Conservation (phyloP, 2,888 invertebrate species). For the Chloromyia formosa region DNA sequence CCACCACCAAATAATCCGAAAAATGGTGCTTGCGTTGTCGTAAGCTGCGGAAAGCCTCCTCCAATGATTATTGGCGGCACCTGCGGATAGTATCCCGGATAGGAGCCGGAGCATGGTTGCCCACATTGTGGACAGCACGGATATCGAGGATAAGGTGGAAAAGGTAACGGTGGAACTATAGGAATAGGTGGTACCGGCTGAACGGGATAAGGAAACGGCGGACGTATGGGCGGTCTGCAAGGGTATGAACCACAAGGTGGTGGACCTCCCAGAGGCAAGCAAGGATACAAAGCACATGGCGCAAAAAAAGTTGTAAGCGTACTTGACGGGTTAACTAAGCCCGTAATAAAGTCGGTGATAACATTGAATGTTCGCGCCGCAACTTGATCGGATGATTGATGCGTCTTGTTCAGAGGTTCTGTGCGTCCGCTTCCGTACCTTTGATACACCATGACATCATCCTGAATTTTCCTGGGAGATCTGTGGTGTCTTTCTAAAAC, state of each 20-base stretch:
- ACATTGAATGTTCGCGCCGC: constrained; percentile 20
- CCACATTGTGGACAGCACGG: background rate
- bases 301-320: background rate
- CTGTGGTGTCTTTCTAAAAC: too few relatives aligned
- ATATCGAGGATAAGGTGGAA: background rate
- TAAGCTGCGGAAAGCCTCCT: background rate
- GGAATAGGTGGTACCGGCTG: background rate
- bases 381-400: background rate
- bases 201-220: constrained; percentile 1
- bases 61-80: background rate
- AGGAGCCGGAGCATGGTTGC: background rate
- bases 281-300: background rate
- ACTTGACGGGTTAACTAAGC: background rate
- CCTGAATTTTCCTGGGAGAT: too few relatives aligned
- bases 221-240: background rate
- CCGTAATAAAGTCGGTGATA: background rate
- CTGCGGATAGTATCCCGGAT: background rate
- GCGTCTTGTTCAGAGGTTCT: too few relatives aligned
- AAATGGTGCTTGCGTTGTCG: background rate
- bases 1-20: background rate
- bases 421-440: too few relatives aligned
- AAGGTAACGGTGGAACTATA: background rate
- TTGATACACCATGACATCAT: too few relatives aligned
- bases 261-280: background rate
- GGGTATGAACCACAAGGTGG: background rate